Evolutionary conservation across 2,113 vertebrate species (phyloP).

Genomic region (Carlito syrichta): DNA sequence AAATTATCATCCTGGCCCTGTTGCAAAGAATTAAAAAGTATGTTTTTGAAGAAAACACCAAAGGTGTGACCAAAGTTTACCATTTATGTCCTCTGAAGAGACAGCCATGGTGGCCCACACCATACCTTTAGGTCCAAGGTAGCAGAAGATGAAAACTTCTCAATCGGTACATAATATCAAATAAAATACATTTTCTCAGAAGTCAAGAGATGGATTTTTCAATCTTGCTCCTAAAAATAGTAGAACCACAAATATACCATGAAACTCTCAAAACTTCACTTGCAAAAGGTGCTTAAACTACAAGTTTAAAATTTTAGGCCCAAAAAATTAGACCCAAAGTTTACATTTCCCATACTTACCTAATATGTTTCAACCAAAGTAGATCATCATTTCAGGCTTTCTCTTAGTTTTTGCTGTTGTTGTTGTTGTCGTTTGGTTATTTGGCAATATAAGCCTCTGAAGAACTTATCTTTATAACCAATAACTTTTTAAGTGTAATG

Average conservation of each 20-base stretch:
- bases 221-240: not conserved
- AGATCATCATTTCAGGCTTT: not conserved
- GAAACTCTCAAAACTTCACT: not conserved
- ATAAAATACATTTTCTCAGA: not conserved
- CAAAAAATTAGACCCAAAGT: not conserved
- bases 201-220: not conserved
- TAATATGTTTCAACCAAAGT: not conserved
- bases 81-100: not conserved
- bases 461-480: not conserved
- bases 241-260: not conserved
- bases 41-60: not conserved
- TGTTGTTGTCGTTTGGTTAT: not conserved
- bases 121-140: not conserved
- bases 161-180: not conserved
- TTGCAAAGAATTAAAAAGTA: not conserved
- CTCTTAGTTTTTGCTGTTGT: too few species aligned
- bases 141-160: not conserved
- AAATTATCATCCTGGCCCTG: accelerated
- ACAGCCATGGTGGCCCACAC: too few species aligned
- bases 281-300: not conserved
- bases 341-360: not conserved
- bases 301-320: not conserved
- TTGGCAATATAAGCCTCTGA: not conserved
- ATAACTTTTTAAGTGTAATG: not conserved
- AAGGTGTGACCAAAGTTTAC: not conserved